These are phyloP conservation scores for Drosophila infuscata DNA, from an alignment of 2,888 invertebrate genomes.

Conservation along the genomic window DNA sequence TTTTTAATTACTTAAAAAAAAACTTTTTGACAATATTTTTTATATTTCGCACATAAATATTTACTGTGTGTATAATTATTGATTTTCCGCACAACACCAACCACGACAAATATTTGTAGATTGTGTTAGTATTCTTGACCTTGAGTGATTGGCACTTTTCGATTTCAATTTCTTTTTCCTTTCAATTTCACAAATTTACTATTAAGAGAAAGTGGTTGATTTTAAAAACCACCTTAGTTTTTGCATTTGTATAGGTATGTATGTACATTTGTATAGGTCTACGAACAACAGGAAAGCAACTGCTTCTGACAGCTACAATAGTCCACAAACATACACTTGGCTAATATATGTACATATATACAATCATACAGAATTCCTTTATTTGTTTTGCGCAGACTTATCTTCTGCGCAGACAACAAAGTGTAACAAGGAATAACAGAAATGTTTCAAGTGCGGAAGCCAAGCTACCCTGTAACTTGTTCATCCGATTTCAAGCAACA, in stretches of 20 bases:
- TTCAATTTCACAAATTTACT: conserved; percentile 24
- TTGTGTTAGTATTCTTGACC: conserved; percentile 29
- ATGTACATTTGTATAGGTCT: conserved; percentile 45
- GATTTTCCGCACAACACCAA: conserved; percentile 41
- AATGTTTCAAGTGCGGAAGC: not conserved
- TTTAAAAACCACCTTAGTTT: conserved; percentile 31
- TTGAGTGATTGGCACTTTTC: conserved; percentile 50
- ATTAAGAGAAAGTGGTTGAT: conserved; percentile 15
- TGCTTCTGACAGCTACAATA: conserved; percentile 39
- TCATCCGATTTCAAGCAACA: not conserved
- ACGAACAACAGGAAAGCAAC: conserved; percentile 28
- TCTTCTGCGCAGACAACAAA: conserved; percentile 47
- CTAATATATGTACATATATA: conserved; percentile 34
- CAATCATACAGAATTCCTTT: conserved; percentile 38
- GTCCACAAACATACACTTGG: conserved; percentile 31
- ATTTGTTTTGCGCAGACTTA: conserved; percentile 46
- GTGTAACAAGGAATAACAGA: conserved; percentile 2
- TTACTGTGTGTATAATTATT: conserved; percentile 46
- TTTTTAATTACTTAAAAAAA: conserved; percentile 22
- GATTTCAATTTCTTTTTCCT: conserved; percentile 37
- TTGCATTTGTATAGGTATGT: conserved; percentile 43
- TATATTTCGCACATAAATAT: conserved; percentile 33
- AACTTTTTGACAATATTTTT: conserved; percentile 15
- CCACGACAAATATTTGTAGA: conserved; percentile 18
- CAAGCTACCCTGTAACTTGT: conserved; percentile 1